Evolutionary conservation across 2,113 vertebrate genomes (phyloP), one percentile per base, ranked within the genome.

Genomic region (Penelope pileata): DNA sequence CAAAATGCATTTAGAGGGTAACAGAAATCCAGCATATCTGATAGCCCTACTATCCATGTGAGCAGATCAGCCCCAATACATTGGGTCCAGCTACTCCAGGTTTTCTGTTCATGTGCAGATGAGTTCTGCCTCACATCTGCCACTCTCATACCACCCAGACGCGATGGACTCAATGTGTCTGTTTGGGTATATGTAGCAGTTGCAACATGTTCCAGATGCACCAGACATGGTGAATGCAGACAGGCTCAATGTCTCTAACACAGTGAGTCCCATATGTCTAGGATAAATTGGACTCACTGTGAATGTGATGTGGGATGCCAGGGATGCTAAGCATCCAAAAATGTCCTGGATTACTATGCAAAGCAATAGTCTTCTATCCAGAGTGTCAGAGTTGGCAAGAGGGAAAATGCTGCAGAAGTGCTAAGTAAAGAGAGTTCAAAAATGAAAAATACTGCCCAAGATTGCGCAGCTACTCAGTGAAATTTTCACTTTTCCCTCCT

Each of bases 341-440:
- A 54, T 83, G 26, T 16, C 13, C 23, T 50, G 29, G 30, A 12
- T 76, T 77, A 59, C 24, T 72, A 77, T 72, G 86, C 43, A 63
- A 72, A 93, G 63, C 18, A 63, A 59, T 76, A 50, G 47, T 36
- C n/a, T 69, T 50, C 67, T 50, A 89, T 53, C 24, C 18, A 54
- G 27, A 43, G 42, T 59, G 17, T 62, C n/a, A 73, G 74, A 91
- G 27, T 34, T 26, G 6, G 5, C 21, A 74, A 23, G 15, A 27
- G 80, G 54, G 32, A 81, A 94, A 43, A 18, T 34, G 13, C 16
- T 90, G 60, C 53, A 86, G 66, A 96, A 93, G 77, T n/a, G 15
- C 16, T 67, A 56, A 21, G 13, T 63, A 43, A 47, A 48, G 29
- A 74, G 48, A 17, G 16, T 56, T 88, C 4, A 42, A 36, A 95